phyloP scores from a whole-genome alignment of 2,888 invertebrate genomes.

The Beris morrisii region DNA sequence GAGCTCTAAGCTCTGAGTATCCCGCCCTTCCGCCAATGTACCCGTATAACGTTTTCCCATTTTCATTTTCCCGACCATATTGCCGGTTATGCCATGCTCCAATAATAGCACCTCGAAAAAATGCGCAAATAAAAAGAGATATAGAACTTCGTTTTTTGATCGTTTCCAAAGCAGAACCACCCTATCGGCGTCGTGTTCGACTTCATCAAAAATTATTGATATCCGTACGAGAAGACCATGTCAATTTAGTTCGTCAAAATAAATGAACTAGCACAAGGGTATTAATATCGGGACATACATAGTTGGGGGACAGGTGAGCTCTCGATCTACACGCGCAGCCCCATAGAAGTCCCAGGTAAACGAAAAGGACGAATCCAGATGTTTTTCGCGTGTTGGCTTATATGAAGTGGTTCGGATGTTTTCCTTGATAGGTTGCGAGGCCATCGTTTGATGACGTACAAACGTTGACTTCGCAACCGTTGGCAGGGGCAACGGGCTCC shows the following conservation, averaged over 20 bases:
- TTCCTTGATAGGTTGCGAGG: conserved; percentile 16
- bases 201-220: conserved; percentile 14
- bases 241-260: conserved; percentile 23
- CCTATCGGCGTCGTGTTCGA: too few relatives aligned
- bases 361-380: background rate
- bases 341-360: too few relatives aligned
- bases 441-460: conserved; percentile 26
- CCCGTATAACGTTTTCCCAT: too few relatives aligned
- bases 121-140: too few relatives aligned
- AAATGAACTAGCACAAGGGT: conserved; percentile 18
- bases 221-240: conserved; percentile 6
- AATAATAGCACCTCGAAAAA: too few relatives aligned
- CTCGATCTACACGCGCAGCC: too few relatives aligned
- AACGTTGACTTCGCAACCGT: conserved; percentile 31
- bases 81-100: too few relatives aligned
- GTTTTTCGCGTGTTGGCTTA: conserved; percentile 11
- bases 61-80: too few relatives aligned
- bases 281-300: conserved; percentile 17
- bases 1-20: conserved; percentile 41
- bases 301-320: background rate
- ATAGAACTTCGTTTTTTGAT: too few relatives aligned
- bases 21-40: conserved; percentile 30
- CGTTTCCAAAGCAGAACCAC: too few relatives aligned
- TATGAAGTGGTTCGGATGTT: conserved; percentile 24
- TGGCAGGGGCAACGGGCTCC: conserved; percentile 23